Evolutionary conservation across 2,888 invertebrate species (phyloP).

Genomic region (Lomographa bimaculata): DNA sequence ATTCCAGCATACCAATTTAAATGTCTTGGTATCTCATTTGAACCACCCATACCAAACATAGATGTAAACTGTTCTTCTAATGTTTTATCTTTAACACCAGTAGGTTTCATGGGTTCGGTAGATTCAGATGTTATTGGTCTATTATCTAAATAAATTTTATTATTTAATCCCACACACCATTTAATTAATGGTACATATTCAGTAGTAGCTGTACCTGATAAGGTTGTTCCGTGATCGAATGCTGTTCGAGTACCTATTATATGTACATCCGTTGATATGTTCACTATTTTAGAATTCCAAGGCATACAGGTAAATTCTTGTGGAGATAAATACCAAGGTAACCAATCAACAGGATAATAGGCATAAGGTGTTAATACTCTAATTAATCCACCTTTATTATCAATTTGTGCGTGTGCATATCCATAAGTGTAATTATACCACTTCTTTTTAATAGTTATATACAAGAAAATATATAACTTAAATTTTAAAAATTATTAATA

Average conservation of each 20-base stretch:
- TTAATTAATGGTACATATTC: conserved; percentile 14
- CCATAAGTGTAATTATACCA: conserved; percentile 18
- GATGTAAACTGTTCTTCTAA: too few species aligned
- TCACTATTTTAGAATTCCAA: neutral
- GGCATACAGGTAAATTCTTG: neutral
- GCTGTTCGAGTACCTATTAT: neutral
- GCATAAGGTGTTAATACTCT: conserved; percentile 1
- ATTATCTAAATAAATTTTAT: conserved; percentile 1
- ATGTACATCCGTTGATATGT: neutral
- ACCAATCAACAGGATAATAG: conserved; percentile 20
- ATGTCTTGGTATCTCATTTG: conserved; percentile 10
- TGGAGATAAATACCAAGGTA: conserved; percentile 18
- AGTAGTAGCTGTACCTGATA: conserved; percentile 11
- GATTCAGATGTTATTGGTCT: too few species aligned
- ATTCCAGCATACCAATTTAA: conserved; percentile 7
- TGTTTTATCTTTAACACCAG: too few species aligned
- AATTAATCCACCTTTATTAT: too few species aligned
- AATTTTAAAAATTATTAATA: too few species aligned
- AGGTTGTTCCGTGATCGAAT: neutral
- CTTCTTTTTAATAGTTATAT: too few species aligned
- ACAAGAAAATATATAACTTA: too few species aligned
- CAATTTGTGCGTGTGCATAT: too few species aligned
- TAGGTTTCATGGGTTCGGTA: conserved; percentile 6
- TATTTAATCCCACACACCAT: conserved; percentile 7
- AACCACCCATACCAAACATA: too few species aligned